phyloP scores from a whole-genome alignment of 2,888 invertebrate genomes.

The Aphrophora alni region DNA sequence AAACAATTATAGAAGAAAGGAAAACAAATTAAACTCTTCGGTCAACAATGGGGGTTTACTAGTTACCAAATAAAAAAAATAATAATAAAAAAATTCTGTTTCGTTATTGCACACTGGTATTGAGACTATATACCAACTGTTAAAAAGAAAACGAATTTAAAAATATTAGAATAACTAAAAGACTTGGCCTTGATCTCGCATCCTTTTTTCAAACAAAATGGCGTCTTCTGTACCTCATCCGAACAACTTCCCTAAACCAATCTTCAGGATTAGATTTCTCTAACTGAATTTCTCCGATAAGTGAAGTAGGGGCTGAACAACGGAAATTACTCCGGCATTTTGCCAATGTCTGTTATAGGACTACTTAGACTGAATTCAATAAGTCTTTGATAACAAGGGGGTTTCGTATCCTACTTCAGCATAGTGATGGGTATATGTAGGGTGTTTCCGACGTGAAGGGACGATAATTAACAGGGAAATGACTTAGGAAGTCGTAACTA shows the following conservation, averaged over 20 bases:
- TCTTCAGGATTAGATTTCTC: background rate
- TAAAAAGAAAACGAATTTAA: too few species aligned
- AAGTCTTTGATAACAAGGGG: background rate
- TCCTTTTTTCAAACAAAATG: background rate
- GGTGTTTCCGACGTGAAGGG: background rate
- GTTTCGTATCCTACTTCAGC: background rate
- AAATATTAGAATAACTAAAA: too few species aligned
- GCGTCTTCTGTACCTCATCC: background rate
- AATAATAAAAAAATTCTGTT: too few species aligned
- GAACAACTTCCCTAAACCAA: background rate
- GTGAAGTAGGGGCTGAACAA: background rate
- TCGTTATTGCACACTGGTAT: too few species aligned
- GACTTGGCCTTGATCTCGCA: background rate
- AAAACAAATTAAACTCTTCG: too few species aligned
- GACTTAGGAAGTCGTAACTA: too few species aligned
- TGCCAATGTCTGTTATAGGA: background rate
- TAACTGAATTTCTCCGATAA: background rate
- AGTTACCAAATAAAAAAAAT: too few species aligned
- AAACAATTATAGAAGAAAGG: too few species aligned
- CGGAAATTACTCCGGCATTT: background rate
- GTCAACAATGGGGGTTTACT: too few species aligned
- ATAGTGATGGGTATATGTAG: too few species aligned
- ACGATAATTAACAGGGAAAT: too few species aligned
- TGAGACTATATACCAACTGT: too few species aligned
- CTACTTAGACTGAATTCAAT: background rate